Conservation (phyloP, 2,797 vertebrate genomes). For the Molossus alvarezi region DNA sequence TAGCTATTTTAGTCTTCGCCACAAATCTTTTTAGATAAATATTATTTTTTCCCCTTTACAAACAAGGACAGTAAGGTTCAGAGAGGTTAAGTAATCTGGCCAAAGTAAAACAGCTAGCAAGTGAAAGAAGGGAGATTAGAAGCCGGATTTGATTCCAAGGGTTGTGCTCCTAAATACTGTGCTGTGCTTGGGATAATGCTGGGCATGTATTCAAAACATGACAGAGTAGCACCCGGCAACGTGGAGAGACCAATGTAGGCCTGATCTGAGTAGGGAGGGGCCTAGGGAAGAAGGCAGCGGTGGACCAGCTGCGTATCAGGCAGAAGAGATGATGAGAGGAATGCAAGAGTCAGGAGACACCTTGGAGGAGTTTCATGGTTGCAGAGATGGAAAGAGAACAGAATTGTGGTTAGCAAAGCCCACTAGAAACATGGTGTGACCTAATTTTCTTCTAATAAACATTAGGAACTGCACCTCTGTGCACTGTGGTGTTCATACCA, state of each 20-base stretch:
- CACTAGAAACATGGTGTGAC: background rate
- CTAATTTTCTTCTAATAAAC: constrained; percentile 34
- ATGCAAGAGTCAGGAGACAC: too few relatives aligned
- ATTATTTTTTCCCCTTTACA: constrained; percentile 9
- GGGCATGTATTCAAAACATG: background rate
- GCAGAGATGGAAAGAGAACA: background rate
- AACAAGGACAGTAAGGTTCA: constrained; percentile 26
- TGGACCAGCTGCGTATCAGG: rapidly evolving
- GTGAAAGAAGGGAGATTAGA: background rate
- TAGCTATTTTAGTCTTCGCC: background rate
- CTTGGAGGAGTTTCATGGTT: background rate
- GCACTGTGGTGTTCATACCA: background rate
- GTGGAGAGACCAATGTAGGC: background rate
- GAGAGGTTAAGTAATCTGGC: background rate
- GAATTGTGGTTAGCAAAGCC: background rate
- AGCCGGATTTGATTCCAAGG: background rate
- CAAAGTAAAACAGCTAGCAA: background rate
- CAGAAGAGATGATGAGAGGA: background rate
- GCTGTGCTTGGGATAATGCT: background rate
- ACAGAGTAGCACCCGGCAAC: background rate
- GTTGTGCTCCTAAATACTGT: background rate
- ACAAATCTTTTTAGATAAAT: constrained; percentile 6
- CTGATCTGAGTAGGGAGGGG: background rate
- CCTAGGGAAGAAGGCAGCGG: background rate
- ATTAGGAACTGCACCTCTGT: background rate